Base-by-base conservation (phyloP, 2,113 vertebrate genomes). In the Colinus virginianus region DNA sequence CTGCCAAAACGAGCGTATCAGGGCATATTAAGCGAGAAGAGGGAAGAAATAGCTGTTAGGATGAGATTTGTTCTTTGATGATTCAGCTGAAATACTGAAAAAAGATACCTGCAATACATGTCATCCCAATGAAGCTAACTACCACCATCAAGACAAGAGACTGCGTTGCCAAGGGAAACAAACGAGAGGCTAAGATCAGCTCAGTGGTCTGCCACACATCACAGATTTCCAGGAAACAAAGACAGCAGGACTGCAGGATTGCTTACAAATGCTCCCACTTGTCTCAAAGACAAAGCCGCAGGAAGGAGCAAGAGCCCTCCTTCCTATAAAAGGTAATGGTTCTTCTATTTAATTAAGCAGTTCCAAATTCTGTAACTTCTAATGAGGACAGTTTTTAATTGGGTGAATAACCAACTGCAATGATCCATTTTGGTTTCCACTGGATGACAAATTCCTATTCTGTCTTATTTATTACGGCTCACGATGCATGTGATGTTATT, bases 91-190 rank as follows among this genome's bases (percentile, higher is more conserved):
- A 87, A 69, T 58, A 32, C 23, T 25, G 71, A 23, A 61, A 70
- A 11, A 30, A 36, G 36, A 62, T 77, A 90, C 36, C 61, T 81
- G 32, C 16, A 53, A 11, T 46, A 62, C 7, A 32, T 36, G 63
- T 62, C 18, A 26, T 63, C 59, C 53, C 1, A 32, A 85, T 64
- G 69, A 76, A 92, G 87, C 38, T 63, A 45, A 63, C n/a, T 87
- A 87, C 23, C 23, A 69, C 25, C 38, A 30, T 5, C 20, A 85
- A 77, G 76, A 71, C 25, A 56, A 83, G 72, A 63, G 80, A 43
- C 64, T 85, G 55, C 36, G 90, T 90, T 93, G 90, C 93, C 59
- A 91, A 51, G 79, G 90, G 93, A 94, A 94, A 88, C 82, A 67
- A 87, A 82, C 2, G 38, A 78, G 59, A 84, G 66, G 68, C 59